phyloP scores from a whole-genome alignment of 2,797 vertebrate genomes.

The Oryzias sinensis region DNA sequence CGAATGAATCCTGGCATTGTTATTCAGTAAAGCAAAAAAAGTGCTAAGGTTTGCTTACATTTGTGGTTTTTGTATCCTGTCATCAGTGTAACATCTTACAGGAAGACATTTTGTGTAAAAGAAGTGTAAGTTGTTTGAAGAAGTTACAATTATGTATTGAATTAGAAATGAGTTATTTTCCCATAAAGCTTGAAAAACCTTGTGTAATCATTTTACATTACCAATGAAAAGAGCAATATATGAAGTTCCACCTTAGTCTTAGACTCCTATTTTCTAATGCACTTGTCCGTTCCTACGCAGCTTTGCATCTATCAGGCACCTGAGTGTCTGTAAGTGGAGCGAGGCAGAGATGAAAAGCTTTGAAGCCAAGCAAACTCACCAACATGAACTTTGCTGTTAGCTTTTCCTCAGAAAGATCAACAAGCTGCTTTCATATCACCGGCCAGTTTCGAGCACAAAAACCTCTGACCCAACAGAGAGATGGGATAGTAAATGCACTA shows the following conservation, averaged over 20 bases:
- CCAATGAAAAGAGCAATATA: neutral
- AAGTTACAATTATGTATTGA: too few relatives aligned
- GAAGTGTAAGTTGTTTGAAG: too few relatives aligned
- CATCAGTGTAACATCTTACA: too few relatives aligned
- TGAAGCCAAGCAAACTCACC: constrained; percentile 41
- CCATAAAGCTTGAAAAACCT: too few relatives aligned
- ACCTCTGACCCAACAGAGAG: neutral
- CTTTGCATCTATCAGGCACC: constrained; percentile 25
- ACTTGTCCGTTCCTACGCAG: constrained; percentile 5
- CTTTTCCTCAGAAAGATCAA: constrained; percentile 22
- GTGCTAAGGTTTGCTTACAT: too few relatives aligned
- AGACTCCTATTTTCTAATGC: neutral
- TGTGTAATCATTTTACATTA: neutral
- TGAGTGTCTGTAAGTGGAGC: constrained; percentile 32
- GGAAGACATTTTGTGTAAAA: too few relatives aligned
- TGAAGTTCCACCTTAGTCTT: neutral
- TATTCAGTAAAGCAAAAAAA: too few relatives aligned
- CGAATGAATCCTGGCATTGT: too few relatives aligned
- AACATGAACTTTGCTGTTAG: constrained; percentile 32
- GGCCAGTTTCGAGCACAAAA: neutral
- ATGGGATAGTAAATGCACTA: neutral
- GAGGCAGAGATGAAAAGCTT: constrained; percentile 25
- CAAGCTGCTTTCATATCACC: neutral
- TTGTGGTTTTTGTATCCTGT: too few relatives aligned
- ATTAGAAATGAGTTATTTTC: too few relatives aligned